phyloP scores from a whole-genome alignment of 2,797 vertebrate genomes.

The Tympanoctomys barrerae region DNA sequence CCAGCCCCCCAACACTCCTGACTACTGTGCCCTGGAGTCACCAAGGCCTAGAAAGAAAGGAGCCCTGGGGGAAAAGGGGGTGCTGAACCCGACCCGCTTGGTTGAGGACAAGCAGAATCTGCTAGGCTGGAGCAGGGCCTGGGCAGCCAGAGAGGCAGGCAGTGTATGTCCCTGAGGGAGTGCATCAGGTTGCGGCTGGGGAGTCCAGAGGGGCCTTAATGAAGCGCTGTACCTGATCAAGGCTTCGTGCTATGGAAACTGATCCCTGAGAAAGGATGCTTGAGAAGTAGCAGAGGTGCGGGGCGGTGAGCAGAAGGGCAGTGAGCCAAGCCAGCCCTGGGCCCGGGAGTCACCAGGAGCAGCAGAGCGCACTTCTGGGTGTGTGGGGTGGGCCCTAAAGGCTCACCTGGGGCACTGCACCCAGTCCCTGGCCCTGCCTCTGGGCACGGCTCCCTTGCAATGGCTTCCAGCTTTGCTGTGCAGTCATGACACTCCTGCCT shows the following conservation, averaged over 20 bases:
- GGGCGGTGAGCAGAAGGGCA: not conserved
- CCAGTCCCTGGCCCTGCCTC: too few species aligned
- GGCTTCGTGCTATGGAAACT: not conserved
- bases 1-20: not conserved
- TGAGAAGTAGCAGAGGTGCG: not conserved
- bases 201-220: not conserved
- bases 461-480: not conserved
- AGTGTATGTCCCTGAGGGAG: not conserved
- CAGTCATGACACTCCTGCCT: not conserved
- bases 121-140: rapidly evolving
- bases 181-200: too few species aligned
- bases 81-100: rapidly evolving
- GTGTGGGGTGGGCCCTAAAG: not conserved
- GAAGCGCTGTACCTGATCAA: not conserved
- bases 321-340: not conserved
- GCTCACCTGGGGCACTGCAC: not conserved
- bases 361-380: not conserved
- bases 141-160: not conserved
- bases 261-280: not conserved
- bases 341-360: not conserved
- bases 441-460: too few species aligned
- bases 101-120: not conserved
- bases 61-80: too few species aligned
- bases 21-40: not conserved
- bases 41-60: not conserved